Base-by-base conservation (phyloP, 2,797 vertebrate genomes). In the Cuculus canorus region DNA sequence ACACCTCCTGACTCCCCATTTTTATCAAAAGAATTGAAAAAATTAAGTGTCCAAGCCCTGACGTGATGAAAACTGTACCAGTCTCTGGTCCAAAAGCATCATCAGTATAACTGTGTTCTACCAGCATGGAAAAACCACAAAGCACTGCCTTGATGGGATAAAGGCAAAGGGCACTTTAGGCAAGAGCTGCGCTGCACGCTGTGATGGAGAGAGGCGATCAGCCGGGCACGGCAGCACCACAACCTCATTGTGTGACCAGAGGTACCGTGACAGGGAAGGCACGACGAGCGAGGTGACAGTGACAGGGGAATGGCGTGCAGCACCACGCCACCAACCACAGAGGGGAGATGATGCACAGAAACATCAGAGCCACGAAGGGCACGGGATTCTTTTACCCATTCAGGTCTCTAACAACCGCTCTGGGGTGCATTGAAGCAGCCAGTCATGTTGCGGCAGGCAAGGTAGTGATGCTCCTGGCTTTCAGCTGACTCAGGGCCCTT, bases 251-350 rank as follows among this genome's bases (percentile, higher is more conserved):
- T 1, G 2, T 47, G 35, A 76, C 18, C 4, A 4, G 59, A 33
- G 50, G 45, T 43, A 7, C 35, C 41, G 1, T 4, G n/a, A 24
- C 2, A 0, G 28, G 14, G 53, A 60, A 43, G 39, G 41, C n/a
- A 45, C 1, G 2, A 16, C 0, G 15, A 72, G 24, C 0, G 2
- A 48, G 54, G 39, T 23, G 30, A n/a, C 13, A 72, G 27, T 0
- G 2, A 48, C 53, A 35, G 56, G 56, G 54, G 12, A n/a, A 70
- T 3, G 6, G n/a, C 2, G 3, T 21, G 43, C 21, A 25, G 61
- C n/a, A 39, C 14, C 48, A 9, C 1, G 2, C 35, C 59, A 39
- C 52, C 68, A 54, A 32, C 17, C 30, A 13, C 30, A 0, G 1
- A n/a, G 24, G n/a, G 41, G 19, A 50, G 21, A 39, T 14, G 33